These are phyloP conservation scores for Ips nitidus DNA, from an alignment of 1,140 invertebrate genomes.

Conservation along the genomic window DNA sequence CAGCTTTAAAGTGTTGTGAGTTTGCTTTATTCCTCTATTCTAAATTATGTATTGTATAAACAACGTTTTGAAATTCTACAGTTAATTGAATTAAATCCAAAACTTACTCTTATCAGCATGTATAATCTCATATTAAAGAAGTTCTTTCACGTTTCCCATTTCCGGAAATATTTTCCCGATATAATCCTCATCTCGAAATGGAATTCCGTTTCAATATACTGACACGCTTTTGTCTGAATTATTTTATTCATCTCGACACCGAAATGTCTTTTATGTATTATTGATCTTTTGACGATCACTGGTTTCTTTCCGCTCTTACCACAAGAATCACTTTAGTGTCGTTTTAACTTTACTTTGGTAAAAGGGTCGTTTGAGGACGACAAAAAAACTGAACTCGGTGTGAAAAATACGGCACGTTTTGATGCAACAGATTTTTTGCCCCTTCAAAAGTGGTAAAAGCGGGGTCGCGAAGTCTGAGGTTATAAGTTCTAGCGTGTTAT, in stretches of 20 bases:
- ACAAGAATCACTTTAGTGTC: slow-evolving; percentile 12
- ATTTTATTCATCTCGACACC: slow-evolving; percentile 9
- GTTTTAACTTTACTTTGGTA: slow-evolving; percentile 14
- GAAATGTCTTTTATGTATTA: slow-evolving; percentile 11
- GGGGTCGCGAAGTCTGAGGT: not conserved
- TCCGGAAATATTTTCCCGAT: slow-evolving; percentile 6
- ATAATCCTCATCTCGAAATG: slow-evolving; percentile 5
- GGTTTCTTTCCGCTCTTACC: slow-evolving; percentile 6
- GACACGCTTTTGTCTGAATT: slow-evolving; percentile 1
- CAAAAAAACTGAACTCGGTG: not conserved
- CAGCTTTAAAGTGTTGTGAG: too few species aligned
- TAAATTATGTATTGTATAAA: too few species aligned
- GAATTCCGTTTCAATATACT: slow-evolving; percentile 4
- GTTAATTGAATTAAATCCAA: too few species aligned
- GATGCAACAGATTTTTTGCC: slow-evolving; percentile 5
- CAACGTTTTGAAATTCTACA: too few species aligned
- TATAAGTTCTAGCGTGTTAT: not conserved
- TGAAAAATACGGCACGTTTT: slow-evolving; percentile 2
- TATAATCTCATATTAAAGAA: too few species aligned
- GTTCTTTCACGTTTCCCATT: too few species aligned
- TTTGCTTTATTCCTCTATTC: too few species aligned
- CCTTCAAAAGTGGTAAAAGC: slow-evolving; percentile 3
- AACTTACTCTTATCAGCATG: too few species aligned
- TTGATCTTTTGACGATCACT: slow-evolving; percentile 12
- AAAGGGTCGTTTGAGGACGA: slow-evolving; percentile 4